phyloP scores from a whole-genome alignment of 2,113 vertebrate species.

The Heterotis niloticus region DNA sequence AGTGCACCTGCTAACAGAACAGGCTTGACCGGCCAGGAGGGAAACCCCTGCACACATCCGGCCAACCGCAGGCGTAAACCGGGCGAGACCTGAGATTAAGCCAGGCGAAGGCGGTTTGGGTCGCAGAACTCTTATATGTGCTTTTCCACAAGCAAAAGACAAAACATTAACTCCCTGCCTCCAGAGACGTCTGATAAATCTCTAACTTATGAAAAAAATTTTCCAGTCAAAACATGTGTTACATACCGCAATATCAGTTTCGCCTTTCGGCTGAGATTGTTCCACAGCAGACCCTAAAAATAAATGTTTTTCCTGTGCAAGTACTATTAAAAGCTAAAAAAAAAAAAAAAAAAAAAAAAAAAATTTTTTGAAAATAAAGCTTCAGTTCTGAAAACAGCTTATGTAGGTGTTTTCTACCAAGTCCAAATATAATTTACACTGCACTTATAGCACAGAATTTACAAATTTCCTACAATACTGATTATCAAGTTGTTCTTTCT shows the following conservation, averaged over 20 bases:
- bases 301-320: too few species aligned
- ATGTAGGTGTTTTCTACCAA: background rate
- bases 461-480: too few species aligned
- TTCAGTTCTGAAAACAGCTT: too few species aligned
- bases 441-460: background rate
- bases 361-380: too few species aligned
- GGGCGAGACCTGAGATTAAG: background rate
- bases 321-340: too few species aligned
- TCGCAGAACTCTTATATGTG: too few species aligned
- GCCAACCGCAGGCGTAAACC: background rate
- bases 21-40: background rate
- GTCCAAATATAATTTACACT: background rate
- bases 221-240: background rate
- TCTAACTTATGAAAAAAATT: conserved; percentile 4
- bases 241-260: background rate
- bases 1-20: background rate
- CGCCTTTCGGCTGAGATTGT: too few species aligned
- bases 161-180: conserved; percentile 13
- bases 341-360: too few species aligned
- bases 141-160: background rate
- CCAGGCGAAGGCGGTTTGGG: background rate
- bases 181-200: conserved; percentile 3
- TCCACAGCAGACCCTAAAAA: background rate
- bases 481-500: background rate
- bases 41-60: background rate